A percentile compares a stretch with the other conserved stretches of the same genome.
phyloP scores from a whole-genome alignment of 2,113 vertebrate genomes.

The Brachyistius frenatus region DNA sequence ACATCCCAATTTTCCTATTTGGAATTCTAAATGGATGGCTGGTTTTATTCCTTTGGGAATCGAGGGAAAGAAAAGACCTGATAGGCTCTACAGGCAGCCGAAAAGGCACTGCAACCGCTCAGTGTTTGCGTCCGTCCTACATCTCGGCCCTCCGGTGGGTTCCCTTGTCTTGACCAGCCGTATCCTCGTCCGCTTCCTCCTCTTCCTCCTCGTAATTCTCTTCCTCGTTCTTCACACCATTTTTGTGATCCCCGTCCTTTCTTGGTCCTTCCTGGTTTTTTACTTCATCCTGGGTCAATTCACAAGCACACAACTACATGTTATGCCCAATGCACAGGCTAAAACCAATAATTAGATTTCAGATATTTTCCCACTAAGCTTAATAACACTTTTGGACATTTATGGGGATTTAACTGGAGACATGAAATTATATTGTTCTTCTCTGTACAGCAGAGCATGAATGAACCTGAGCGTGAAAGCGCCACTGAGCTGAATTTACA shows the following conservation, averaged over 20 bases:
- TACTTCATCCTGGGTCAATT: constrained; percentile 68
- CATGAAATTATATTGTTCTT: neutral
- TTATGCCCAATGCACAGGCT: neutral
- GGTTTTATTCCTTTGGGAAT: constrained; percentile 47
- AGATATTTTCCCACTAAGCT: neutral
- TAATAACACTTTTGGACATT: neutral
- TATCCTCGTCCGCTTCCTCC: constrained; percentile 87
- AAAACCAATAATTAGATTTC: neutral
- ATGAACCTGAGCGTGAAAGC: constrained; percentile 40
- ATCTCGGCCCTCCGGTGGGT: constrained; percentile 91
- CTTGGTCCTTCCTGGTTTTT: constrained; percentile 74
- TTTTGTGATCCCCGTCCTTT: constrained; percentile 79
- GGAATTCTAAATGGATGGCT: constrained; percentile 51
- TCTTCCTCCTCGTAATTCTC: constrained; percentile 94
- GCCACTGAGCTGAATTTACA: constrained; percentile 47
- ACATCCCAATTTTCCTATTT: constrained; percentile 31
- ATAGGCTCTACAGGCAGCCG: neutral
- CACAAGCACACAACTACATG: neutral
- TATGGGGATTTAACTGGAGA: neutral
- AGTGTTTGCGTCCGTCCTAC: constrained; percentile 78
- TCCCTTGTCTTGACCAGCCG: constrained; percentile 77
- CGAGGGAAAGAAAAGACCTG: constrained; percentile 27
- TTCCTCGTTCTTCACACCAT: constrained; percentile 79
- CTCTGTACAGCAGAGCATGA: constrained; percentile 9
- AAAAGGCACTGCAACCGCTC: constrained; percentile 51